Base-by-base conservation (phyloP, 2,888 invertebrate species). In the Perdita meconis region DNA sequence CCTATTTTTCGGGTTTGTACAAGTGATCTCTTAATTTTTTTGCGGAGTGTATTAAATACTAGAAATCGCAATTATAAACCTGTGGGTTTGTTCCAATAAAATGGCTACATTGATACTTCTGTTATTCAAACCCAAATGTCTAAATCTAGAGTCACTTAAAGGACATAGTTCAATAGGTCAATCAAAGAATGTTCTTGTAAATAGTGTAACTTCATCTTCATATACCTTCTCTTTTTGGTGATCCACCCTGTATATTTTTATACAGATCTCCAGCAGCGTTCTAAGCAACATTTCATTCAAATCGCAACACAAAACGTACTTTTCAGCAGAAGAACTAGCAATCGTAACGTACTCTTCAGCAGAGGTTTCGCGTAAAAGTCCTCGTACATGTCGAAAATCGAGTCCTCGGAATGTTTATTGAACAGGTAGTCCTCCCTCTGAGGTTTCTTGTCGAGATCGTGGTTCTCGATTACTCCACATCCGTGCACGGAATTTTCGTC, bases 401-500 rank as follows among this genome's bases (percentile, higher is more conserved):
- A 70, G 1, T 74, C 65, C n/a, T 75, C 50, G 0, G 75, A 74
- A 42, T 5, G n/a, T 34, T 56, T 65, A 0, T 42, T 5, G 6
- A 13, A 16, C 22, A 55, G 2, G 0, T 51, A 12, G 16, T 51
- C 76, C 47, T 72, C 74, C 40, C 50, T 79, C 12, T 42, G 24
- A 13, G 63, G 61, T 56, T 12, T 38, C 6, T 63, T 61, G 4
- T 47, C 59, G n/a, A 72, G 65, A 8, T 80, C 53, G 8, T 22
- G 40, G 1, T 34, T 70, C 24, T 13, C 13, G 0, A 2, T 24
- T 10, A 0, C 0, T 36, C 56, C 19, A 6, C 16, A 47, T 42
- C 42, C 44, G n/a, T 10, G n/a, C 5, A 56, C 63, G 16, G 68
- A 69, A 56, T 56, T 69, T 51, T 75, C 78, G 6, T 81, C 81